phyloP scores from a whole-genome alignment of 2,113 vertebrate genomes.

The Ahaetulla prasina region DNA sequence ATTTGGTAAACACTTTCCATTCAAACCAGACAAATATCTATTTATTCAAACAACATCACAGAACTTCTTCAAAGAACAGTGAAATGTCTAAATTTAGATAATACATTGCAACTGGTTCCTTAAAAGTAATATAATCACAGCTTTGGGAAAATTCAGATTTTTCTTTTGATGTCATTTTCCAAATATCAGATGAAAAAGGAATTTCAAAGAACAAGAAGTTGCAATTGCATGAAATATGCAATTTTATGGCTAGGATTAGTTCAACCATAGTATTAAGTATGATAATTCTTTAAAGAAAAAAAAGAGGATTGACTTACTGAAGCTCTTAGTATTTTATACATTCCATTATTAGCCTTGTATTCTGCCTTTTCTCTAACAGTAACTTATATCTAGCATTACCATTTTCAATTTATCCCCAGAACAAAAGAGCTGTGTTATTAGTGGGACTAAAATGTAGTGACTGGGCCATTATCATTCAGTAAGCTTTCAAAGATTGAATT shows the following conservation, averaged over 20 bases:
- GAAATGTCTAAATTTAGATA: background rate
- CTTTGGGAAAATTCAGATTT: background rate
- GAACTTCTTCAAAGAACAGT: background rate
- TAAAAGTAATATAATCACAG: background rate
- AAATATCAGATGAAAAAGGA: background rate
- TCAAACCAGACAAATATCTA: background rate
- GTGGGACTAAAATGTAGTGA: background rate
- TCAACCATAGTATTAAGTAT: background rate
- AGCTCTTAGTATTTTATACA: background rate
- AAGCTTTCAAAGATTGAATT: background rate
- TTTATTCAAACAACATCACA: background rate
- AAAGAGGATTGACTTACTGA: background rate
- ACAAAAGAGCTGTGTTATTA: background rate
- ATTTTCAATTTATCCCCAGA: background rate
- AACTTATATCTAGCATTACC: background rate
- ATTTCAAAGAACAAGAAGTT: background rate
- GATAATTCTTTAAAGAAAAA: background rate
- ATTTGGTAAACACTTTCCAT: background rate
- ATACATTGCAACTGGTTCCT: background rate
- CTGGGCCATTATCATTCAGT: background rate
- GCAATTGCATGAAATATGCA: background rate
- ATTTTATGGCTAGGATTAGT: background rate
- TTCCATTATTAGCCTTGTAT: background rate
- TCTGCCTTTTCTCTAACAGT: background rate
- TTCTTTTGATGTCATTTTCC: background rate